Evolutionary conservation across 2,888 invertebrate genomes (phyloP), one percentile per base, ranked within the genome.

Genomic region (Catotricha subobsoleta): DNA sequence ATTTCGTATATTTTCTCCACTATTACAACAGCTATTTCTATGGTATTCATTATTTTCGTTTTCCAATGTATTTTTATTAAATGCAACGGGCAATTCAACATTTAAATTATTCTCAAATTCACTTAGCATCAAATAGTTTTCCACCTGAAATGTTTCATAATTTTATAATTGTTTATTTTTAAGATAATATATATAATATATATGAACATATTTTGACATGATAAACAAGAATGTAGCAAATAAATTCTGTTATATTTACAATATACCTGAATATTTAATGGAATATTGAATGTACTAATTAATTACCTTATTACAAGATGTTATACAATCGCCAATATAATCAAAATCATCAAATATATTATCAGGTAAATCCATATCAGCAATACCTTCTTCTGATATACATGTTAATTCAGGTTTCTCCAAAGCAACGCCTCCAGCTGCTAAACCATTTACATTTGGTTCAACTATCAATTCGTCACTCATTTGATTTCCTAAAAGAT

Each of bases 21-120:
- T n/a, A n/a, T n/a, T n/a, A n/a, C n/a, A n/a, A n/a, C n/a, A n/a
- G n/a, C n/a, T n/a, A n/a, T n/a, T n/a, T n/a, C n/a, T n/a, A n/a
- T n/a, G n/a, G n/a, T n/a, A n/a, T n/a, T n/a, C n/a, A n/a, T n/a
- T n/a, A n/a, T n/a, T n/a, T n/a, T n/a, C n/a, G n/a, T n/a, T n/a
- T n/a, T n/a, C n/a, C n/a, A n/a, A n/a, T n/a, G n/a, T n/a, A n/a
- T n/a, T n/a, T n/a, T n/a, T n/a, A n/a, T n/a, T 25, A 25, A 8
- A 10, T 25, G 6, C 25, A 8, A 25, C 25, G 10, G 80, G 80
- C 64, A 79, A 69, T 58, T 81, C 81, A 2, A 80, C 80, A 53
- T 80, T 80, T 44, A 83, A 64, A 59, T 83, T 83, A 64, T 83
- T 83, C 58, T 84, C 83, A 59, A 81, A 83, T 60, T 84, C 84